A percentile compares a stretch with the other conserved stretches of the same genome.
These are phyloP conservation scores for Yoshiicerus persimilis DNA, from an alignment of 1,140 invertebrate species.

Conservation along the genomic window DNA sequence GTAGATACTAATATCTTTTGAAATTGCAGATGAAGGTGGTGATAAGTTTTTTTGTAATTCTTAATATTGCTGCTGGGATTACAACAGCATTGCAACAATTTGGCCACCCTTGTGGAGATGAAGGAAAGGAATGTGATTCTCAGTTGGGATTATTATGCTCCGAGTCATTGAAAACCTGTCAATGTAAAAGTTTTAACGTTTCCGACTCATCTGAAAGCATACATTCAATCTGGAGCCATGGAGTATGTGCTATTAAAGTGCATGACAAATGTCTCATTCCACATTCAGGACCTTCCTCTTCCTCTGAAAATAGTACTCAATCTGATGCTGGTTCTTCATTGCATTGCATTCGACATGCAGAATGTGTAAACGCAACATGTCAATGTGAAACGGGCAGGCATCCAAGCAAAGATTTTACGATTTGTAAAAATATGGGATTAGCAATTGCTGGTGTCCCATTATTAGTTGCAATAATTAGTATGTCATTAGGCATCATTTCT, in stretches of 20 bases:
- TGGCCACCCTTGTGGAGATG: background rate
- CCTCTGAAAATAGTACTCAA: background rate
- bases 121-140: background rate
- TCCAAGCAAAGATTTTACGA: background rate
- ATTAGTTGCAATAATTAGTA: background rate
- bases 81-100: background rate
- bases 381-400: background rate
- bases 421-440: background rate
- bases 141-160: background rate
- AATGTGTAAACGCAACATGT: background rate
- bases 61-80: background rate
- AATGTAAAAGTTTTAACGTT: background rate
- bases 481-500: background rate
- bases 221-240: background rate
- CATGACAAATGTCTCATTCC: background rate
- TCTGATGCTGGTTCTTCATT: background rate
- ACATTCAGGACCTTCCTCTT: background rate
- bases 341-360: background rate
- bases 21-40: background rate
- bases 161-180: background rate
- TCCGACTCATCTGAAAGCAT: background rate
- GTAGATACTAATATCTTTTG: too few species aligned
- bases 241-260: background rate
- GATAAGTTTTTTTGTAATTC: background rate
- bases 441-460: background rate